phyloP scores from a whole-genome alignment of 1,140 invertebrate species.

The Scaptomyza graminum region DNA sequence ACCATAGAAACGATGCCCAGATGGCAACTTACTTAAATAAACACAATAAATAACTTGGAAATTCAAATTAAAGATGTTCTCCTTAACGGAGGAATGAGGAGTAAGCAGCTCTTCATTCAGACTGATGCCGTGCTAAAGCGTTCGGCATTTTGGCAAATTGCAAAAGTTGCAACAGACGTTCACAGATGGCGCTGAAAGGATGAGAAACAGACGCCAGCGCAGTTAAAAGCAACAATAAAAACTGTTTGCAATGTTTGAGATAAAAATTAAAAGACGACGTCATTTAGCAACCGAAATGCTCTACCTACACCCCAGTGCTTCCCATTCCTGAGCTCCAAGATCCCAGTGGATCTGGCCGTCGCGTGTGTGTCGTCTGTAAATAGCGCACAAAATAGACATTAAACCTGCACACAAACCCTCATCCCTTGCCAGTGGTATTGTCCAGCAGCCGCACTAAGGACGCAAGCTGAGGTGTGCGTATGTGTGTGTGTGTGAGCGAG shows the following conservation, averaged over 20 bases:
- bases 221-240: slow-evolving; percentile 82
- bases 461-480: slow-evolving; percentile 47
- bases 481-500: slow-evolving; percentile 23
- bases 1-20: slow-evolving; percentile 2
- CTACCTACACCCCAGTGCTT: slow-evolving; percentile 21
- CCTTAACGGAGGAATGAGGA: too few relatives aligned
- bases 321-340: slow-evolving; percentile 10
- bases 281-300: slow-evolving; percentile 57
- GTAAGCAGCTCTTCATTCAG: slow-evolving; percentile 31
- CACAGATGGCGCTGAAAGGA: slow-evolving; percentile 15
- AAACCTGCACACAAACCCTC: slow-evolving; percentile 38
- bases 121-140: slow-evolving; percentile 68
- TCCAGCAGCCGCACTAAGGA: slow-evolving; percentile 10
- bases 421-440: slow-evolving; percentile 30
- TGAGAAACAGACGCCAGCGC: slow-evolving; percentile 67
- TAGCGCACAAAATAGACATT: slow-evolving; percentile 78
- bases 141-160: slow-evolving; percentile 63
- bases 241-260: slow-evolving; percentile 81
- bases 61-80: slow-evolving; percentile 70
- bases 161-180: slow-evolving; percentile 54
- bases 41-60: slow-evolving; percentile 55
- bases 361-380: slow-evolving; percentile 76
- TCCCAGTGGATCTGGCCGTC: slow-evolving; percentile 48
- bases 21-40: slow-evolving; percentile 30
- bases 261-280: slow-evolving; percentile 82